Evolutionary conservation across 2,888 invertebrate species (phyloP).

Genomic region (Pilophorus perplexus): DNA sequence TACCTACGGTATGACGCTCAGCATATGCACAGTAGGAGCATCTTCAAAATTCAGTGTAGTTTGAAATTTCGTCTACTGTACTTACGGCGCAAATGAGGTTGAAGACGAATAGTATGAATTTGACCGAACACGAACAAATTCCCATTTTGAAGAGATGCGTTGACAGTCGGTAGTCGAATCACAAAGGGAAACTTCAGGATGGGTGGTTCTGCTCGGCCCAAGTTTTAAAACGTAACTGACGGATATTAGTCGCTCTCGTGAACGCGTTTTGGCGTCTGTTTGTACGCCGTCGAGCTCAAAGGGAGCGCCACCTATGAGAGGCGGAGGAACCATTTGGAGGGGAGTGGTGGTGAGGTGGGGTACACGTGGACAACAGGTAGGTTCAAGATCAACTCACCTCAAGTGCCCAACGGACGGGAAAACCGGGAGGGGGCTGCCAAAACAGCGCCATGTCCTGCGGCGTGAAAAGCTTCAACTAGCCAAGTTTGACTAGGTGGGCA

Average conservation of each 20-base stretch:
- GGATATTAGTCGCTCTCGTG: too few relatives aligned
- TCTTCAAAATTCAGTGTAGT: constrained; percentile 56
- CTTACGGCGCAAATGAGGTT: constrained; percentile 76
- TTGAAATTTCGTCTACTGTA: too few relatives aligned
- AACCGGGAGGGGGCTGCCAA: too few relatives aligned
- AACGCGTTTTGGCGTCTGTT: constrained; percentile 22
- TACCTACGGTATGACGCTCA: background rate
- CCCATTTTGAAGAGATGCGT: too few relatives aligned
- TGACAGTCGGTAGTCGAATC: background rate
- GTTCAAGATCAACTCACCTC: constrained; percentile 17
- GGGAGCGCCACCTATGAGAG: constrained; percentile 21
- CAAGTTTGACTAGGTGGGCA: too few relatives aligned
- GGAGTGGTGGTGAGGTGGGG: background rate
- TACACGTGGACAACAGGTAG: constrained; percentile 17
- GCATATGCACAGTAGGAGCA: background rate
- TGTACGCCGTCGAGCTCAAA: constrained; percentile 2
- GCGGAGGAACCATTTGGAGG: background rate
- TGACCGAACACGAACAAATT: constrained; percentile 54
- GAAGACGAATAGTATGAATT: constrained; percentile 70
- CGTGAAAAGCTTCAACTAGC: too few relatives aligned
- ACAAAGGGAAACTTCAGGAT: background rate
- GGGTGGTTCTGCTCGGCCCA: too few relatives aligned
- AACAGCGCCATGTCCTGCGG: too few relatives aligned
- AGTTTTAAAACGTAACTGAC: constrained; percentile 8
- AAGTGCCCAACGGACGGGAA: too few relatives aligned